A percentile compares a stretch with the other conserved stretches of the same genome.
Evolutionary conservation across 2,797 vertebrate genomes (phyloP).

Genomic region (Microcaecilia unicolor): DNA sequence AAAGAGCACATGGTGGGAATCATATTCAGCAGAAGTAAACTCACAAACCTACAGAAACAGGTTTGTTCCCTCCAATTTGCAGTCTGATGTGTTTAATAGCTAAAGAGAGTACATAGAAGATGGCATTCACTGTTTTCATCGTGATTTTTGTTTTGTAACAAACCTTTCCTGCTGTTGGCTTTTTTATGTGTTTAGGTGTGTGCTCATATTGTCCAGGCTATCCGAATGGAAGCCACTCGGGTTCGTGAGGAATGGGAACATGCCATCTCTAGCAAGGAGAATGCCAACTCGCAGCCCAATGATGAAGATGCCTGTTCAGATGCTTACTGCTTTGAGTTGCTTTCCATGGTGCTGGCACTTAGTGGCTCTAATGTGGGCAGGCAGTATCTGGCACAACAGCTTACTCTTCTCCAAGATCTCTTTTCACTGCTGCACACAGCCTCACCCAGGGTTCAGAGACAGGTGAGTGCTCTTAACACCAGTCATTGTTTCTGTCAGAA

Average conservation of each 20-base stretch:
- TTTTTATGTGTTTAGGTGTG: constrained; percentile 66
- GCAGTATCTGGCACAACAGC: constrained; percentile 93
- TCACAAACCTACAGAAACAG: constrained; percentile 98
- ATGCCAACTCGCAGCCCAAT: constrained; percentile 93
- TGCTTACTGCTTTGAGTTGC: constrained; percentile 94
- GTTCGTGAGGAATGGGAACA: constrained; percentile 98
- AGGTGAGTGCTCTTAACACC: constrained; percentile 64
- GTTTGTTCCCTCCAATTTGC: too few species aligned
- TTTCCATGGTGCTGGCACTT: constrained; percentile 94
- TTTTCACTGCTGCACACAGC: constrained; percentile 94
- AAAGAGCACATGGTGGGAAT: constrained; percentile 99
- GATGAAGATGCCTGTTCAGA: constrained; percentile 94
- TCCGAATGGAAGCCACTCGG: constrained; percentile 94
- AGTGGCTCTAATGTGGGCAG: constrained; percentile 95
- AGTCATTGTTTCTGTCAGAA: too few species aligned
- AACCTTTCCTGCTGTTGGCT: not conserved
- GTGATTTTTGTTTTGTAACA: too few species aligned
- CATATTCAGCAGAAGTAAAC: constrained; percentile 97
- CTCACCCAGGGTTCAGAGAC: constrained; percentile 94
- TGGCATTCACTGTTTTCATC: accelerated
- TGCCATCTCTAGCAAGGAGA: constrained; percentile 97
- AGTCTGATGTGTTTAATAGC: too few species aligned
- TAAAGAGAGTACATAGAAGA: not conserved
- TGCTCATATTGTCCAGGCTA: constrained; percentile 96
- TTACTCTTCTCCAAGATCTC: constrained; percentile 93